phyloP scores from a whole-genome alignment of 1,140 invertebrate genomes.

The Phthorimaea operculella region DNA sequence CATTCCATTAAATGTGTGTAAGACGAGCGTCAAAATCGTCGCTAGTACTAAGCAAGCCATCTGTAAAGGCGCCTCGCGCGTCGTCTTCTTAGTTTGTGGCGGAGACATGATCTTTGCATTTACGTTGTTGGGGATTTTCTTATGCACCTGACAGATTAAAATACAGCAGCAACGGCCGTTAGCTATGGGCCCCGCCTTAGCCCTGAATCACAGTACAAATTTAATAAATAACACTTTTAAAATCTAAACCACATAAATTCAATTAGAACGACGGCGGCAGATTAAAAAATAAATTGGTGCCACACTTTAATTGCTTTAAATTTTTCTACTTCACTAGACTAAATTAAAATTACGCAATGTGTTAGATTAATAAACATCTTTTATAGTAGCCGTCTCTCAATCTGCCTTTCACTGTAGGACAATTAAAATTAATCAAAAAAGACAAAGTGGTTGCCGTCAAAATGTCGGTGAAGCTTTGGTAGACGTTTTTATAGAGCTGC shows the following conservation, averaged over 20 bases:
- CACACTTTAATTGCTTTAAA: slow-evolving; percentile 8
- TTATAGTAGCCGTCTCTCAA: not conserved
- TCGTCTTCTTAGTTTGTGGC: too few species aligned
- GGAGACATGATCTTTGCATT: too few species aligned
- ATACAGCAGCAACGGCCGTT: too few species aligned
- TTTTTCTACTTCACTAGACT: slow-evolving; percentile 4
- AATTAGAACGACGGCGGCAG: not conserved
- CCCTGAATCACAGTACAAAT: too few species aligned
- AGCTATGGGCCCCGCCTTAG: too few species aligned
- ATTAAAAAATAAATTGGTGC: not conserved
- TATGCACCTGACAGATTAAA: too few species aligned
- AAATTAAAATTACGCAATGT: slow-evolving; percentile 8
- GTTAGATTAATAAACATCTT: not conserved
- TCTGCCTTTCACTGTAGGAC: slow-evolving; percentile 29
- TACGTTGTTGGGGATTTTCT: too few species aligned
- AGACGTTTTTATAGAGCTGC: not conserved
- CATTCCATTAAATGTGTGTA: too few species aligned
- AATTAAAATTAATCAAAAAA: slow-evolving; percentile 32
- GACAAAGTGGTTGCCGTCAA: slow-evolving; percentile 12
- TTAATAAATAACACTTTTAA: too few species aligned
- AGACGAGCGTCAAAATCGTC: too few species aligned
- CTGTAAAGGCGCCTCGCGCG: too few species aligned
- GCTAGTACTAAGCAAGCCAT: too few species aligned
- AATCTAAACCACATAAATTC: not conserved
- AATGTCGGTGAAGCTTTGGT: not conserved